A percentile compares a stretch with the other conserved stretches of the same genome.
These are phyloP conservation scores for Thyatira batis DNA, from an alignment of 2,888 invertebrate species.

Conservation along the genomic window DNA sequence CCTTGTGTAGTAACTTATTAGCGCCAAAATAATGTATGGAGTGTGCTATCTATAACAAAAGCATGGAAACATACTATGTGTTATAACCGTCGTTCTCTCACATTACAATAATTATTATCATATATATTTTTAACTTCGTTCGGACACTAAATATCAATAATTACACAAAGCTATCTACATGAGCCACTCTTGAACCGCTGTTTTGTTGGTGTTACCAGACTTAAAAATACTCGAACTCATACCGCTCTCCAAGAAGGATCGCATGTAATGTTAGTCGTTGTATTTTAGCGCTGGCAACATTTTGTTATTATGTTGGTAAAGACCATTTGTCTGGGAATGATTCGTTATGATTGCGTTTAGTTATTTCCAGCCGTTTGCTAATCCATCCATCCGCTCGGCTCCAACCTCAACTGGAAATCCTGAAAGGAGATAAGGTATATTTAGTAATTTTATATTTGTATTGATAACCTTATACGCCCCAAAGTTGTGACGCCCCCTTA, in stretches of 20 bases:
- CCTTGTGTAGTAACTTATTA: slow-evolving; percentile 50
- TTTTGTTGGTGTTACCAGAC: slow-evolving; percentile 45
- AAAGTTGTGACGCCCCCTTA: too few species aligned
- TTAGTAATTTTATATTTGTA: slow-evolving; percentile 53
- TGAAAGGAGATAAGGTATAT: slow-evolving; percentile 37
- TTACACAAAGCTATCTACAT: slow-evolving; percentile 82
- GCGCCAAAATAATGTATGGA: slow-evolving; percentile 56
- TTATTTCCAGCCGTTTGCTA: slow-evolving; percentile 57
- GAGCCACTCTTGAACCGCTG: slow-evolving; percentile 69
- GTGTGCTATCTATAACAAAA: slow-evolving; percentile 62
- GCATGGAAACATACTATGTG: slow-evolving; percentile 50
- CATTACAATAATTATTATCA: slow-evolving; percentile 52
- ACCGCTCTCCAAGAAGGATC: not conserved
- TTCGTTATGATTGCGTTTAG: slow-evolving; percentile 70
- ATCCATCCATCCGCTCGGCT: slow-evolving; percentile 62
- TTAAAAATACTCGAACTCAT: slow-evolving; percentile 11
- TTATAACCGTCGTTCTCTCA: slow-evolving; percentile 46
- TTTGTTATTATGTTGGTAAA: slow-evolving; percentile 51
- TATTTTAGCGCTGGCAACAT: slow-evolving; percentile 56
- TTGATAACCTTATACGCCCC: not conserved
- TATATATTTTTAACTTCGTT: slow-evolving; percentile 48
- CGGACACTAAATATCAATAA: slow-evolving; percentile 79
- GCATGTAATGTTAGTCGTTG: not conserved
- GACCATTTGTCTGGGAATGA: slow-evolving; percentile 75
- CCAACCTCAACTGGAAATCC: slow-evolving; percentile 66